Evolutionary conservation across 1,140 invertebrate genomes (phyloP), one percentile per base, ranked within the genome.

Genomic region (Drepana arcuata): DNA sequence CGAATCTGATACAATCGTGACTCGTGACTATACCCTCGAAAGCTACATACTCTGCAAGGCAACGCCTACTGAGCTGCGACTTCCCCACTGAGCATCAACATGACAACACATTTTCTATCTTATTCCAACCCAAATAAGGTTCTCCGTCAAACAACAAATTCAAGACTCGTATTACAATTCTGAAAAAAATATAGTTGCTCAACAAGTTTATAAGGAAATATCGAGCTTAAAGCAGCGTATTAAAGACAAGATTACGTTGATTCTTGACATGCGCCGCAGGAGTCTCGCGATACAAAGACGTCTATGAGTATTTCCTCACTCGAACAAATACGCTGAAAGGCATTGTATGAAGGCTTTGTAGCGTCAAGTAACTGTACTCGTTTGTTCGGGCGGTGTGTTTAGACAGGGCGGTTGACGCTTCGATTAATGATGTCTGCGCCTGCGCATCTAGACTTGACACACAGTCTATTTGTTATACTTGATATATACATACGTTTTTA

Each of bases 1-100:
- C 21, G 14, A n/a, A 24, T 25, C 14, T 16, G 24, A 7, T 18
- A 11, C 13, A 54, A 21, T 61, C 64, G 64, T 66, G 66, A 57
- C 48, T 51, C 45, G 40, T 26, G 10, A n/a, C 24, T 10, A 26
- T 26, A 21, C 4, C n/a, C 6, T 26, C 2, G 4, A n/a, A n/a
- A 4, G n/a, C 4, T 26, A 26, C 4, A 10, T 26, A 26, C 24
- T 10, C 10, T 21, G 6, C 4, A 63, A 55, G 62, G 71, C 42
- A 63, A 70, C 71, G 71, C 71, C 71, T 75, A 61, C 64, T 34
- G 28, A 23, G 16, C 31, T 52, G 45, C 44, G 50, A 55, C 57
- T 58, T 60, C 61, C 53, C 55, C n/a, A 26, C 10, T n/a, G n/a
- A n/a, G n/a, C n/a, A n/a, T n/a, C n/a, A n/a, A n/a, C n/a, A n/a